Base-by-base conservation (phyloP, 2,797 vertebrate genomes). In the Lacerta viridis region DNA sequence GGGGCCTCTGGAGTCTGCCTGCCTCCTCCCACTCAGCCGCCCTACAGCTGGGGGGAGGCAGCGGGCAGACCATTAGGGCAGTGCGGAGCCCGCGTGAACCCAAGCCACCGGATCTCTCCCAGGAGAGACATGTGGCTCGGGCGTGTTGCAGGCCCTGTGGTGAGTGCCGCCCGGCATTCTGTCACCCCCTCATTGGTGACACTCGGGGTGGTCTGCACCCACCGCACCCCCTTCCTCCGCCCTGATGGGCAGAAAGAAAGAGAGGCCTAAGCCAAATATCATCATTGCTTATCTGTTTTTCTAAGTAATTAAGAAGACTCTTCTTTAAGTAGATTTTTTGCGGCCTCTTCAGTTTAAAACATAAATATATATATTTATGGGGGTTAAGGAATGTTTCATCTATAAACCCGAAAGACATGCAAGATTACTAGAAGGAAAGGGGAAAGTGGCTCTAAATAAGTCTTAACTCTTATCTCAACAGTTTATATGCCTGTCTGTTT, bases 301-400 rank as follows among this genome's bases (percentile, higher is more conserved):
- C 41, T 27, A 76, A 39, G 27, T 83, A 64, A 85, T 76, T 76
- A 64, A 64, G 33, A 61, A 84, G 55, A 18, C 46, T 18, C 20
- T 17, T 9, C 71, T 84, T 61, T 36, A 75, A 36, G 17, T 36
- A 36, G 82, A 50, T n/a, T 64, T 59, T 59, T 20, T 61, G 13
- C 15, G 7, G n/a, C 75, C 6, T 36, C 43, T 23, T 68, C n/a
- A 68, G 25, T 36, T 79, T 50, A 55, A 29, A 79, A 39, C 83
- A 20, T 43, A 11, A 11, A 61, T 41, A 76, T 33, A 76, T 33
- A 10, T 36, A 50, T 86, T 79, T 69, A 86, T 50, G 25, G 7
- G n/a, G 23, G 29, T 71, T 86, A 69, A 86, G 75, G 13, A 29
- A 50, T 39, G n/a, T 86, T 86, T 55, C 33, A 71, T 68, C 20